Percentiles rank a stretch among this genome's conserved stretches.
Evolutionary conservation across 2,113 vertebrate genomes (phyloP).

Genomic region (Ceuthmochares aereus): DNA sequence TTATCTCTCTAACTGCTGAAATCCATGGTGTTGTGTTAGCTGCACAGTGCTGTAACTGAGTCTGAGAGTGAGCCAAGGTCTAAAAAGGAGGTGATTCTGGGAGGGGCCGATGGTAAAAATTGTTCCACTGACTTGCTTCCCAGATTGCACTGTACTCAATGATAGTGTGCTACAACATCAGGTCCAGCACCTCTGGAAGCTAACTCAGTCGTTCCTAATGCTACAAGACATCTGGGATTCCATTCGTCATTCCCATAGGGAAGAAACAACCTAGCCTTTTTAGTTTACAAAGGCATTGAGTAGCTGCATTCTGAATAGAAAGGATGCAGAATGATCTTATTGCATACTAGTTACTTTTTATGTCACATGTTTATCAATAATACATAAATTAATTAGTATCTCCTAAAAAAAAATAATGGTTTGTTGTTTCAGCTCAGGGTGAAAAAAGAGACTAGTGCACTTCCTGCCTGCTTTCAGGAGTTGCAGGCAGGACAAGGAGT

Average conservation of each 20-base stretch:
- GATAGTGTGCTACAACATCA: background rate
- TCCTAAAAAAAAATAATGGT: background rate
- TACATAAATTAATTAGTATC: background rate
- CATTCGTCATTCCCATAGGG: background rate
- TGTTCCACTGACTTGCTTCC: background rate
- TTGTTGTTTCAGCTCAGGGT: background rate
- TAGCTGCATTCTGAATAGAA: background rate
- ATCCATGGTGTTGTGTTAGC: background rate
- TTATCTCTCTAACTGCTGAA: background rate
- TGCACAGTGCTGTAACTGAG: background rate
- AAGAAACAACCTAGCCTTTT: background rate
- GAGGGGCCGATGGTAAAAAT: background rate
- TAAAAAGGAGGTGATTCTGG: background rate
- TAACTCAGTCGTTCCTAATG: background rate
- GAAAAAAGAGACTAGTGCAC: background rate
- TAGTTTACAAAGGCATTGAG: background rate
- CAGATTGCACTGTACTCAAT: background rate
- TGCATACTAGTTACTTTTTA: background rate
- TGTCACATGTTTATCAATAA: background rate
- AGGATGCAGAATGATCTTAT: background rate
- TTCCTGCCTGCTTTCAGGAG: background rate
- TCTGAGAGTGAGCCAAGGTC: background rate
- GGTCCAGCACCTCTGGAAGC: background rate
- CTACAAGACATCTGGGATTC: background rate
- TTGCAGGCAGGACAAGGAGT: background rate